Evolutionary conservation across 2,888 invertebrate genomes (phyloP).

Genomic region (Drosophila yooni): DNA sequence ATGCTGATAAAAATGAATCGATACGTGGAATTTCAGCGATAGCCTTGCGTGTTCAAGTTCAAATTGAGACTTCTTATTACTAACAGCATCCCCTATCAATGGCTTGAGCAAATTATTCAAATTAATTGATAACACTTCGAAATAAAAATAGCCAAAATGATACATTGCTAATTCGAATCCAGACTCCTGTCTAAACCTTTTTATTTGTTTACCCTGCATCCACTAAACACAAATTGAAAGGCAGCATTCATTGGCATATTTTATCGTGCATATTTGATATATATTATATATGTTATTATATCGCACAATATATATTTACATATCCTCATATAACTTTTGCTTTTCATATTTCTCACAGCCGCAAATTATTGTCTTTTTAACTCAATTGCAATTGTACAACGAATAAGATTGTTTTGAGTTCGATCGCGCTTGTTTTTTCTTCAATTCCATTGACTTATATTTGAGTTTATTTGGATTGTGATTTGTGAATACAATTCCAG

Average conservation of each 20-base stretch:
- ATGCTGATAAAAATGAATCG: background rate
- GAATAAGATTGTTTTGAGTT: background rate
- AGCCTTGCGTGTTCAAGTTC: background rate
- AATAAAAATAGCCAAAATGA: background rate
- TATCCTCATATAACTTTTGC: background rate
- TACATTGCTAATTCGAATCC: background rate
- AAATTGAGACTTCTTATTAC: background rate
- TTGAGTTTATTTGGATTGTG: background rate
- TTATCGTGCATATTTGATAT: background rate
- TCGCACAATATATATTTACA: background rate
- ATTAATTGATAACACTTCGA: background rate
- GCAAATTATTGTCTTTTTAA: background rate
- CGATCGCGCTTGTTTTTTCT: background rate
- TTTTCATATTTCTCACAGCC: background rate
- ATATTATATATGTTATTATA: background rate
- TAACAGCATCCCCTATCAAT: background rate
- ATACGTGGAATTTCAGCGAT: no score
- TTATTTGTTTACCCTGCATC: background rate
- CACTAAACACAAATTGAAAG: background rate
- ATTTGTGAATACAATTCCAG: background rate
- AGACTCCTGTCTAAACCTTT: background rate
- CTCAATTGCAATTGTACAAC: background rate
- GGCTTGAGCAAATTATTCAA: background rate
- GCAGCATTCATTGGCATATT: background rate
- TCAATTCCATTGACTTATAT: background rate